Evolutionary conservation across 2,888 invertebrate species (phyloP), one percentile per base, ranked within the genome.

Genomic region (Operophtera brumata): DNA sequence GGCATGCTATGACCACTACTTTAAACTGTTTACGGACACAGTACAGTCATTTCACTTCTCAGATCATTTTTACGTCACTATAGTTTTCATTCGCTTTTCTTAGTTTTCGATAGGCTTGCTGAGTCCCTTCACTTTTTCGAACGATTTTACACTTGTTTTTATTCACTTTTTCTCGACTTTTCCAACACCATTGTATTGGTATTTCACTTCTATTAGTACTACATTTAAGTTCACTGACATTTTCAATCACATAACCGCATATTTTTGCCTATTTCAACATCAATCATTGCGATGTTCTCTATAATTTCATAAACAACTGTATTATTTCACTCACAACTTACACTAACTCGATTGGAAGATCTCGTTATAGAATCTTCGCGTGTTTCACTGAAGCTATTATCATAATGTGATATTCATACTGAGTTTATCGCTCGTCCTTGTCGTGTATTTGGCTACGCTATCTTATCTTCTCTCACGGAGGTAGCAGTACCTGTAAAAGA

Each of bases 401-500:
- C 49, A 49, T 59, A 57, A 60, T 61, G 49, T 55, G 51, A 44
- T 57, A 58, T 57, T 58, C 61, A 59, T 58, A 56, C 44, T 47
- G 26, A 11, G 7, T 30, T 30, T 37, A 54, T 54, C 59, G 11
- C 36, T 11, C 37, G 64, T 44, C 62, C 67, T 62, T 57, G 62
- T 43, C 47, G 28, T 55, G 42, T 49, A 41, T 60, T 57, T 53
- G 53, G 12, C 32, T 10, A 39, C 53, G 30, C 54, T 62, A 65
- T 62, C 64, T 64, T 58, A 66, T 66, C 64, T 61, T 39, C n/a
- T 62, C 60, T 55, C 34, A n/a, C 36, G 20, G 25, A 42, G 12
- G 44, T n/a, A n/a, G n/a, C 41, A 20, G 45, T 47, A 59, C 54
- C 66, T 66, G 66, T 9, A 61, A 66, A 54, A 59, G 56, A 61